These are phyloP conservation scores for Chelonus insularis DNA, from an alignment of 1,140 invertebrate species.

Conservation along the genomic window DNA sequence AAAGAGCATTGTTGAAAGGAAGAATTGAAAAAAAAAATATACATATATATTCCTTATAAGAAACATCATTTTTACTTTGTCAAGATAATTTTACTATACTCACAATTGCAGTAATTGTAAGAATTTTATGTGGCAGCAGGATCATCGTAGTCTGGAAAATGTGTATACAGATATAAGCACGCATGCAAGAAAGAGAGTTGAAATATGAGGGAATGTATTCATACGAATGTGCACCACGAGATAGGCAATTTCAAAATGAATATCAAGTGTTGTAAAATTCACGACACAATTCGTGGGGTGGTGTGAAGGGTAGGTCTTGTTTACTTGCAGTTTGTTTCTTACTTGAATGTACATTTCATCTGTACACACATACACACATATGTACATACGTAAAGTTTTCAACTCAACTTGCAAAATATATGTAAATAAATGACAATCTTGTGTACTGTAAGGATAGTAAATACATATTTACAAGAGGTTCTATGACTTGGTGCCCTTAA, in stretches of 20 bases:
- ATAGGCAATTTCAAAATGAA: slow-evolving; percentile 29
- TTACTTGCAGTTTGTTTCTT: slow-evolving; percentile 24
- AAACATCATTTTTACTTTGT: too few species aligned
- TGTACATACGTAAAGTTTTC: too few species aligned
- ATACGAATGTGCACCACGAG: slow-evolving; percentile 14
- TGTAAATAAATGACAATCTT: background rate
- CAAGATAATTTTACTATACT: too few species aligned
- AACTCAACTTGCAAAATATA: too few species aligned
- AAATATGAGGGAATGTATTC: background rate
- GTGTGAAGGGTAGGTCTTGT: slow-evolving; percentile 3
- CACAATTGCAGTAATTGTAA: too few species aligned
- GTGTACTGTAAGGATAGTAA: background rate
- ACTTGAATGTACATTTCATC: background rate
- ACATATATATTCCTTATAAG: too few species aligned
- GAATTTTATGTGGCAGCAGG: too few species aligned
- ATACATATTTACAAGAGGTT: background rate
- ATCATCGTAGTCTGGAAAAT: too few species aligned
- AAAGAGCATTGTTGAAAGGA: too few species aligned
- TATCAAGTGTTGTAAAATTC: slow-evolving; percentile 26
- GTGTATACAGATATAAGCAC: background rate
- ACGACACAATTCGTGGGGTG: slow-evolving; percentile 21
- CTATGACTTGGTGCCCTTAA: background rate
- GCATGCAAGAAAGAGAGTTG: background rate
- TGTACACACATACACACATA: slow-evolving; percentile 23
- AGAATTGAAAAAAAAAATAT: too few species aligned